A percentile compares a stretch with the other conserved stretches of the same genome.
These are phyloP conservation scores for Strix occidentalis DNA, from an alignment of 2,797 vertebrate species.

Conservation along the genomic window DNA sequence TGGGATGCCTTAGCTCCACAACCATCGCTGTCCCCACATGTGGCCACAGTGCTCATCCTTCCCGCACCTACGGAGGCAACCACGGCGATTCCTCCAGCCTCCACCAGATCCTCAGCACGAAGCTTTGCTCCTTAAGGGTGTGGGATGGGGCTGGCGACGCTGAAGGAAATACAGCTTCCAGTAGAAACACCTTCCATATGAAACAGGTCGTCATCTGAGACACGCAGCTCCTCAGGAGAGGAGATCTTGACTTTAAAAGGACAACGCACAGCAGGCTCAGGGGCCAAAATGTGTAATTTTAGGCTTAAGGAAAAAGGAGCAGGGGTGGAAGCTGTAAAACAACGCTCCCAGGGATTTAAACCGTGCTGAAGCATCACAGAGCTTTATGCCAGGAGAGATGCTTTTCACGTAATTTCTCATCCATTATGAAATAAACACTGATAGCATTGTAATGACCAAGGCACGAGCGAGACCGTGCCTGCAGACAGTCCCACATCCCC, in stretches of 20 bases:
- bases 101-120: neutral
- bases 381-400: neutral
- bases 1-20: neutral
- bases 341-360: neutral
- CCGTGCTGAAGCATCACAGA: neutral
- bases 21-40: neutral
- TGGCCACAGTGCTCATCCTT: neutral
- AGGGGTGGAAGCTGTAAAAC: neutral
- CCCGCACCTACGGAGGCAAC: neutral
- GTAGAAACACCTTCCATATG: neutral
- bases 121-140: neutral
- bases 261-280: neutral
- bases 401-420: conserved; percentile 8
- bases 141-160: neutral
- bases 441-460: fast-evolving
- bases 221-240: neutral
- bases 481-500: neutral
- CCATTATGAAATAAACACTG: neutral
- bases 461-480: neutral
- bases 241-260: conserved; percentile 31
- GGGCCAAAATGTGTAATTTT: neutral
- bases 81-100: neutral
- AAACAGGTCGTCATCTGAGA: neutral
- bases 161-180: neutral
- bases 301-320: neutral